Conservation (phyloP, 1,140 invertebrate genomes). For the Pseudomyrmex cubaensis region DNA sequence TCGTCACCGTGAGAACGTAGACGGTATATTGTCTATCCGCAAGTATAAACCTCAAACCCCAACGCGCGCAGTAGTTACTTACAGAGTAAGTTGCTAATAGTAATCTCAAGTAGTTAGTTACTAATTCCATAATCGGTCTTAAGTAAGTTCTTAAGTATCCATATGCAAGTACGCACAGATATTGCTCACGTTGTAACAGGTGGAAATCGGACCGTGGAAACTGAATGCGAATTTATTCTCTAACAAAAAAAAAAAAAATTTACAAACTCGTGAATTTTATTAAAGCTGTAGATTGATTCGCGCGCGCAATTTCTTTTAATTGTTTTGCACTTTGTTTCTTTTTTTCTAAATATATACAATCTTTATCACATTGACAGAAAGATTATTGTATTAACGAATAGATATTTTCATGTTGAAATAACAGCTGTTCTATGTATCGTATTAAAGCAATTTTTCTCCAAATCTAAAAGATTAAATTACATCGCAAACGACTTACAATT, state of each 20-base stretch:
- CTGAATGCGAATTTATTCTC: conserved; percentile 2
- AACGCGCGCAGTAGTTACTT: conserved; percentile 11
- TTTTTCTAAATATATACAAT: not conserved
- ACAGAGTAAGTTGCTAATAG: conserved; percentile 45
- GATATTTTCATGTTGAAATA: not conserved
- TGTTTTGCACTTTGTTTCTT: not conserved
- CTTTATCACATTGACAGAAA: not conserved
- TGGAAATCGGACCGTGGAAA: not conserved
- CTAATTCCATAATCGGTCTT: conserved; percentile 43
- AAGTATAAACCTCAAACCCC: conserved; percentile 17
- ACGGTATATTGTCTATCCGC: not conserved
- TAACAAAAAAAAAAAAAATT: not conserved
- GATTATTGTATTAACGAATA: too few relatives aligned
- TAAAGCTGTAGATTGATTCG: not conserved
- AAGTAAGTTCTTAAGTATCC: conserved; percentile 34
- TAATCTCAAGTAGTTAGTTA: conserved; percentile 39
- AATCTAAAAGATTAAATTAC: conserved; percentile 1
- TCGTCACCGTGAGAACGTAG: conserved; percentile 27
- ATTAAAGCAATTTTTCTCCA: not conserved
- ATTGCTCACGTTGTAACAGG: not conserved
- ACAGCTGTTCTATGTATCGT: not conserved
- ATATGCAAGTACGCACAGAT: not conserved
- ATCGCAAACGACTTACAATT: not conserved
- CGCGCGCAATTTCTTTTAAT: not conserved
- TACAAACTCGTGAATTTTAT: not conserved